Conservation (phyloP, 30 jellyfish, hydroid and myxozoan species). For the Aurelia sp. region DNA sequence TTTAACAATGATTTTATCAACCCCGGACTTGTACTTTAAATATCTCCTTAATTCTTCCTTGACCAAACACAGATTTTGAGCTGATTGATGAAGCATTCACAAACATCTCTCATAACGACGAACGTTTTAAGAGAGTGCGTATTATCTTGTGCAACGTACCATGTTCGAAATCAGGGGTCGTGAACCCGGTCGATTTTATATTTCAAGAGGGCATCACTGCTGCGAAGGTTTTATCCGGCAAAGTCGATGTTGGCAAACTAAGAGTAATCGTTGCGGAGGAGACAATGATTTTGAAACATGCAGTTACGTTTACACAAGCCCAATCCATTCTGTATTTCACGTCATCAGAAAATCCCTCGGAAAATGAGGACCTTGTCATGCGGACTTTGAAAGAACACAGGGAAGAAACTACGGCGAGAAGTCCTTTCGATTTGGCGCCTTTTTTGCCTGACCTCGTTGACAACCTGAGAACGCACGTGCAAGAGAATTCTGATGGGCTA, state of each 20-base stretch:
- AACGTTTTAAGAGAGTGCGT: constrained; percentile 54
- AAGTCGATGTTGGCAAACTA: constrained; percentile 58
- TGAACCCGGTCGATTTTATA: constrained; percentile 74
- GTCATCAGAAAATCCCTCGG: constrained; percentile 55
- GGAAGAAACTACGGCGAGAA: constrained; percentile 50
- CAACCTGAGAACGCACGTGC: constrained; percentile 40
- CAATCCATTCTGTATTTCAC: constrained; percentile 78
- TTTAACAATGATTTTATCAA: too few relatives aligned
- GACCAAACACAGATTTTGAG: constrained; percentile 52
- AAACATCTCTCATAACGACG: constrained; percentile 51
- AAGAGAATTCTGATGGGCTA: constrained; percentile 26
- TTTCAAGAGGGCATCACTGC: constrained; percentile 78
- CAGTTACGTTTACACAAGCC: constrained; percentile 61
- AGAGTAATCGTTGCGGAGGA: constrained; percentile 63
- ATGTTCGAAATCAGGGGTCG: constrained; percentile 82
- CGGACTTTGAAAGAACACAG: constrained; percentile 47
- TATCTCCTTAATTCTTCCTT: constrained; percentile 1
- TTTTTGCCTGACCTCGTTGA: constrained; percentile 73
- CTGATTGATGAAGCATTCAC: constrained; percentile 68
- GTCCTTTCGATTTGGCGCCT: constrained; percentile 57
- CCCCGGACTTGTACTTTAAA: too few relatives aligned
- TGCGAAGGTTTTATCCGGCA: constrained; percentile 53
- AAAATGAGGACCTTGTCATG: constrained; percentile 71
- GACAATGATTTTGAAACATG: constrained; percentile 49
- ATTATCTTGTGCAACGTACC: constrained; percentile 77